Evolutionary conservation across 2,888 invertebrate species (phyloP).

Genomic region (Nomada flava): DNA sequence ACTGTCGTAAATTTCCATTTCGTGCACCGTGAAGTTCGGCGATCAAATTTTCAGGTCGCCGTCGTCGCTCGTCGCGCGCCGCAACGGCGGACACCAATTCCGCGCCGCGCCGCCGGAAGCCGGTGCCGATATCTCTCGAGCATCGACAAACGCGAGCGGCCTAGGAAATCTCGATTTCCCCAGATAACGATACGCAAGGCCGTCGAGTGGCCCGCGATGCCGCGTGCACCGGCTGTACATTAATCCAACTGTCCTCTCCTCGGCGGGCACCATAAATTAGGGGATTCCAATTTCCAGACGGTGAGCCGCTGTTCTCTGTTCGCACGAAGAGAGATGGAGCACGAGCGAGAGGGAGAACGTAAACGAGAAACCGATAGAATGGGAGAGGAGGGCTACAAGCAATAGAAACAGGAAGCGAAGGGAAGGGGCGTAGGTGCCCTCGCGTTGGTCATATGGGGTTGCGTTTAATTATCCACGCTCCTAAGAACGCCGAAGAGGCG

Average conservation of each 20-base stretch:
- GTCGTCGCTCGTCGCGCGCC: neutral
- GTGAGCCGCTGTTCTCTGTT: conserved; percentile 50
- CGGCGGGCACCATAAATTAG: conserved; percentile 77
- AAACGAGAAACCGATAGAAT: no score
- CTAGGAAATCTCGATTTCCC: conserved; percentile 50
- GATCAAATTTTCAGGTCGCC: conserved; percentile 18
- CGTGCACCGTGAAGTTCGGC: neutral
- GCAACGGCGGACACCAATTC: conserved; percentile 27
- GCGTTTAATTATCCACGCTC: conserved; percentile 75
- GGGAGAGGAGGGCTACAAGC: neutral
- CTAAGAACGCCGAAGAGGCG: conserved; percentile 54
- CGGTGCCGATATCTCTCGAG: conserved; percentile 7
- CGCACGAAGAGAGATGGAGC: neutral
- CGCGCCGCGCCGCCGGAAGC: neutral
- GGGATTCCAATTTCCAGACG: conserved; percentile 79
- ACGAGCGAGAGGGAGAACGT: neutral
- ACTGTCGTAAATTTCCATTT: conserved; percentile 19
- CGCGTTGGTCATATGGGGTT: conserved; percentile 70
- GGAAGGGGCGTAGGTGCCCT: conserved; percentile 26
- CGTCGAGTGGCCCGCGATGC: conserved; percentile 23
- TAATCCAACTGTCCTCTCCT: conserved; percentile 70
- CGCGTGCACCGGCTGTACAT: conserved; percentile 56
- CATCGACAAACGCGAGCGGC: conserved; percentile 35
- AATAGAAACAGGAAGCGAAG: conserved; percentile 32
- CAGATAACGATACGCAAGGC: conserved; percentile 51